Evolutionary conservation across 2,888 invertebrate species (phyloP).

Genomic region (Sinohyriopsis cumingii): DNA sequence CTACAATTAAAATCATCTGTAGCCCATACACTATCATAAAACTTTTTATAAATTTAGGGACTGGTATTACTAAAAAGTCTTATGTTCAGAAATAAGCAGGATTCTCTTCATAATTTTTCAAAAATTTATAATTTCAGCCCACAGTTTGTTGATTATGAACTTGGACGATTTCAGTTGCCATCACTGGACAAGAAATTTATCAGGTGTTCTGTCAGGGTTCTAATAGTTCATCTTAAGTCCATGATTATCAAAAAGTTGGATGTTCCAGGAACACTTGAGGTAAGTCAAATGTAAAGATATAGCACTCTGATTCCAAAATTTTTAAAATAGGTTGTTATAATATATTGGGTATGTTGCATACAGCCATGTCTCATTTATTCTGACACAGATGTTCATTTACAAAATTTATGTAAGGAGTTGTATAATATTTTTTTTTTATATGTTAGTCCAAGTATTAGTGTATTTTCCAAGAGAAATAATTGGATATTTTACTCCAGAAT

Average conservation of each 20-base stretch:
- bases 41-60: too few species aligned
- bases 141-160: conserved; percentile 38
- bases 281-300: conserved; percentile 17
- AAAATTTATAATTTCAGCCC: conserved; percentile 33
- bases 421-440: too few species aligned
- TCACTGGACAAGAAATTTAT: conserved; percentile 67
- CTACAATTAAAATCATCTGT: too few species aligned
- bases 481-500: neutral
- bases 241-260: conserved; percentile 58
- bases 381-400: neutral
- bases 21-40: too few species aligned
- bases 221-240: conserved; percentile 62
- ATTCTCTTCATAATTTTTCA: too few species aligned
- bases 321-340: neutral
- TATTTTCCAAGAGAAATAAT: too few species aligned
- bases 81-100: too few species aligned
- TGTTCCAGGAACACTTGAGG: conserved; percentile 56
- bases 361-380: neutral
- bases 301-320: neutral
- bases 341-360: neutral
- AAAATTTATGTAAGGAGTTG: too few species aligned
- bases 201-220: conserved; percentile 66
- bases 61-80: too few species aligned
- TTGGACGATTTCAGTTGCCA: conserved; percentile 42
- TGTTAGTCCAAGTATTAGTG: too few species aligned